A percentile compares a stretch with the other conserved stretches of the same genome.
These are phyloP conservation scores for Diarsia rubi DNA, from an alignment of 2,888 invertebrate genomes.

Conservation along the genomic window DNA sequence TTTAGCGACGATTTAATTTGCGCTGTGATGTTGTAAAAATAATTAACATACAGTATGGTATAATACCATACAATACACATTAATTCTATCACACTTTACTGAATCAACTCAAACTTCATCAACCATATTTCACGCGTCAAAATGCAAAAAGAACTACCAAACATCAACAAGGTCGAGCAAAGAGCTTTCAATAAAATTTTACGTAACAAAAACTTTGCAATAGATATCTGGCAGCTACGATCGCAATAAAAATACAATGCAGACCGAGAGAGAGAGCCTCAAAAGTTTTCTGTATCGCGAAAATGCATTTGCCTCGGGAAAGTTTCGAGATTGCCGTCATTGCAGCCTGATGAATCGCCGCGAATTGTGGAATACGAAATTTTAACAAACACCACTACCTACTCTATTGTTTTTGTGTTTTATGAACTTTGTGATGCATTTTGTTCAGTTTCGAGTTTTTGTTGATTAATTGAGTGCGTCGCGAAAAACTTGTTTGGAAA, in stretches of 20 bases:
- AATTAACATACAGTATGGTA: too few relatives aligned
- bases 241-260: slow-evolving; percentile 76
- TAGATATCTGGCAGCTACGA: slow-evolving; percentile 68
- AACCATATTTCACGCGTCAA: slow-evolving; percentile 14
- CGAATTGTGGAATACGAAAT: slow-evolving; percentile 73
- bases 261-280: slow-evolving; percentile 68
- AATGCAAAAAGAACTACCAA: slow-evolving; percentile 30
- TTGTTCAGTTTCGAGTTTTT: slow-evolving; percentile 56
- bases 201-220: slow-evolving; percentile 60
- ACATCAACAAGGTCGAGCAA: slow-evolving; percentile 47
- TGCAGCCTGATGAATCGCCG: slow-evolving; percentile 78
- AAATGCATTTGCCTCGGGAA: slow-evolving; percentile 84
- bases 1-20: background rate
- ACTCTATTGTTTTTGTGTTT: slow-evolving; percentile 74
- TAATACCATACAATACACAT: background rate
- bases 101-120: background rate
- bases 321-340: slow-evolving; percentile 83
- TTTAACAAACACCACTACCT: slow-evolving; percentile 65
- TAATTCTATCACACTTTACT: background rate
- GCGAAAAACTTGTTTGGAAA: slow-evolving; percentile 1
- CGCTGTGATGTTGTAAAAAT: background rate
- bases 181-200: slow-evolving; percentile 57
- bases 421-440: slow-evolving; percentile 71
- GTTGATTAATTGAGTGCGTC: slow-evolving; percentile 22
- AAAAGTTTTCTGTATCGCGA: slow-evolving; percentile 79